Base-by-base conservation (phyloP, 2,797 vertebrate genomes). In the Halcyon smyrnensis region DNA sequence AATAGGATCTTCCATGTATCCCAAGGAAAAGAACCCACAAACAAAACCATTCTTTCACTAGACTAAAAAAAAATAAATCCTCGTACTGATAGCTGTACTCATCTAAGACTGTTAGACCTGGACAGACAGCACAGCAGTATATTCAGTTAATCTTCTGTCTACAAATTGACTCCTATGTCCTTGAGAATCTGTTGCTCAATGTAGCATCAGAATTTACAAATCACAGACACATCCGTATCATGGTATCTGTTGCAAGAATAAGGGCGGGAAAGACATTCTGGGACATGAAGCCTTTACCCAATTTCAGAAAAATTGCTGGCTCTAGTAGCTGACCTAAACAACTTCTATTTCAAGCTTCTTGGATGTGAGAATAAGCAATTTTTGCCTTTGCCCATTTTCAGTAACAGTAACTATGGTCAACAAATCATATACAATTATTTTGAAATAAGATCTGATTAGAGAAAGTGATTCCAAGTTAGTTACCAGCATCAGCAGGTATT, bases 301-400 rank as follows among this genome's bases (percentile, higher is more conserved):
- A 14, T 89, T 81, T 90, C 68, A 87, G 51, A 54, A 23, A 57
- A 80, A 59, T 25, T 89, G 50, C 65, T 54, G 73, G 70, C 43
- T 79, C n/a, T 62, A 90, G 70, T 34, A 79, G 70, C 93, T 92
- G 95, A 87, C 43, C 43, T 74, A 73, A 48, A 85, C 71, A 84
- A 64, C 39, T 87, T 87, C 71, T 95, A 91, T 92, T 93, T 94
- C 60, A 80, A 91, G 79, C 23, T 60, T 77, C 46, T 77, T 63
- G 65, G 48, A 80, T 48, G 34, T 65, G 77, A 90, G 67, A 90
- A 82, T 27, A 91, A 83, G 76, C 71, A 80, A 71, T 81, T 89
- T 91, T 87, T 94, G 79, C 34, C 79, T 77, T 71, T 93, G 48
- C 20, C 45, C 48, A n/a, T 75, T 89, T 95, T 91, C 57, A 87